phyloP scores from a whole-genome alignment of 2,888 invertebrate species.

The Argyra leucocephala region DNA sequence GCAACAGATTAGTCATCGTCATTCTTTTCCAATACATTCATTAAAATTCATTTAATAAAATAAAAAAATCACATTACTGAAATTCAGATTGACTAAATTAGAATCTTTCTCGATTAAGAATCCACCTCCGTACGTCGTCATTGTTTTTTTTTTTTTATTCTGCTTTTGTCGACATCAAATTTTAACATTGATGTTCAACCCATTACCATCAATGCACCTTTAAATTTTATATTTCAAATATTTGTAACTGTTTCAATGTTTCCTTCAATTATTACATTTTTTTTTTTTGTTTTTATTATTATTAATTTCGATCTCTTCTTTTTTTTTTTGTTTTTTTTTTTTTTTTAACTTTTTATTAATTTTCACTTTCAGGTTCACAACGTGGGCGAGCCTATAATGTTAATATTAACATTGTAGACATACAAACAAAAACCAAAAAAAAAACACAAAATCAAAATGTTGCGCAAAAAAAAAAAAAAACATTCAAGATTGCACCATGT shows the following conservation, averaged over 20 bases:
- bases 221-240: background rate
- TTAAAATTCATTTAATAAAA: background rate
- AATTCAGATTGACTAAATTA: background rate
- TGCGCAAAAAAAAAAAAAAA: background rate
- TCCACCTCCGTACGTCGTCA: background rate
- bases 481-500: background rate
- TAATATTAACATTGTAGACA: background rate
- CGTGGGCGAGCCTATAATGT: background rate
- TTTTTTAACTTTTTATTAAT: background rate
- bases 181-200: background rate
- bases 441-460: background rate
- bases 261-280: background rate
- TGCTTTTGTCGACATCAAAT: background rate
- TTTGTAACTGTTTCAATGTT: background rate
- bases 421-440: background rate
- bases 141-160: background rate
- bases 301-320: no score
- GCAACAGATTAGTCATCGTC: background rate
- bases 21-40: background rate
- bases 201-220: background rate
- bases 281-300: background rate
- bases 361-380: slow-evolving; percentile 4
- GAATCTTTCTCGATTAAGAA: background rate
- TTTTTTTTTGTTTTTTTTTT: background rate
- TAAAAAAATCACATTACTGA: background rate